These are phyloP conservation scores for Axinella damicornis DNA, from an alignment of 37 sponge, comb jelly and placozoan species.

Conservation along the genomic window DNA sequence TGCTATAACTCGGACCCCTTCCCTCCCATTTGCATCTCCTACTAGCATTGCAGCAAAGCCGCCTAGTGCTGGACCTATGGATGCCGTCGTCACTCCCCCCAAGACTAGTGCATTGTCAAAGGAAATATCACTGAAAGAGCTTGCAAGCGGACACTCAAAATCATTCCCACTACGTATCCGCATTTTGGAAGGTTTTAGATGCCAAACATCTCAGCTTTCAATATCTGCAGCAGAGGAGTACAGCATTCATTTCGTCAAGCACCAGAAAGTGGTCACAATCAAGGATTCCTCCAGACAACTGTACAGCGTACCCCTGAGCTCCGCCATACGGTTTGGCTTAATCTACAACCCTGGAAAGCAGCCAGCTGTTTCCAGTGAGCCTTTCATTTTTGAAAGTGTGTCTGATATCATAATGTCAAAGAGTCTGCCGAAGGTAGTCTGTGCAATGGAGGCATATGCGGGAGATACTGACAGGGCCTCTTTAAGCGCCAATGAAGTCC, in stretches of 20 bases:
- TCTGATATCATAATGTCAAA: slow-evolving; percentile 1
- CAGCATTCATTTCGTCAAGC: slow-evolving; percentile 35
- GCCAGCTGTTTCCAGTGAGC: background rate
- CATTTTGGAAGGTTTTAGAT: slow-evolving; percentile 8
- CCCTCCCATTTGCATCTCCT: too few relatives aligned
- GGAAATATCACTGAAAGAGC: background rate
- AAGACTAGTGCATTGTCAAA: too few relatives aligned
- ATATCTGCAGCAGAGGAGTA: slow-evolving; percentile 27
- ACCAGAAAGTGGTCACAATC: slow-evolving; percentile 8
- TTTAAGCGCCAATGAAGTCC: slow-evolving; percentile 16
- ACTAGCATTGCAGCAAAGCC: too few relatives aligned
- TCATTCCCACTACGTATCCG: slow-evolving; percentile 16
- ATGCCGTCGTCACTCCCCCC: too few relatives aligned
- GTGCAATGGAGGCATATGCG: slow-evolving; percentile 11
- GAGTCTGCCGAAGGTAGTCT: slow-evolving; percentile 18
- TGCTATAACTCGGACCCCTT: too few relatives aligned
- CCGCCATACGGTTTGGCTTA: slow-evolving; percentile 33
- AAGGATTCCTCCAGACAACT: background rate
- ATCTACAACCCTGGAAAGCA: background rate
- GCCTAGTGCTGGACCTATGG: too few relatives aligned
- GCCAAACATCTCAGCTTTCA: background rate
- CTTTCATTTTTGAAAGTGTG: slow-evolving; percentile 7
- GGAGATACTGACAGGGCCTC: slow-evolving; percentile 14
- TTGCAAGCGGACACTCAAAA: background rate
- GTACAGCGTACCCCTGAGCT: slow-evolving; percentile 40